Conservation (phyloP, 2,113 vertebrate species). For the Thinocorus orbignyianus region DNA sequence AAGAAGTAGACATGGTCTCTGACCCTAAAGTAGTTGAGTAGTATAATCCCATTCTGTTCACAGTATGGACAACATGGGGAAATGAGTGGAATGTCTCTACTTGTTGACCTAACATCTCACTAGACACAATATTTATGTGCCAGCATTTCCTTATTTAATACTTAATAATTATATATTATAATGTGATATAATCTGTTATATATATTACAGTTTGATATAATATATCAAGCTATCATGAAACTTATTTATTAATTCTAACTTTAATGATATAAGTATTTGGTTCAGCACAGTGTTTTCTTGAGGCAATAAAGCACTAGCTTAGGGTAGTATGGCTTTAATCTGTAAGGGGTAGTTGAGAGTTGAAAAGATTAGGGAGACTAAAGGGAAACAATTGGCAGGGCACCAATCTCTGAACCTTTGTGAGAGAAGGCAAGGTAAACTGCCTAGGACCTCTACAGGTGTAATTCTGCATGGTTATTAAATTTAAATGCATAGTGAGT, state of each 20-base stretch:
- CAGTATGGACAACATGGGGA: background rate
- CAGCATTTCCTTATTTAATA: background rate
- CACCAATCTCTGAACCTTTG: background rate
- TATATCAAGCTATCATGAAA: background rate
- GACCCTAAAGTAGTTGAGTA: background rate
- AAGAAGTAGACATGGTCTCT: background rate
- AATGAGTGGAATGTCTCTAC: background rate
- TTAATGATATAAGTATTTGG: background rate
- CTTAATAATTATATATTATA: background rate
- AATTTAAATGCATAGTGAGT: background rate
- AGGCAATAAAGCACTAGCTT: background rate
- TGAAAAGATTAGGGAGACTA: background rate
- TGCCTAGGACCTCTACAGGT: background rate
- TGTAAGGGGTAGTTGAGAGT: background rate
- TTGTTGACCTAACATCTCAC: background rate
- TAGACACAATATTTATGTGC: background rate
- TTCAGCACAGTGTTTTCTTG: background rate
- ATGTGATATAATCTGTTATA: background rate
- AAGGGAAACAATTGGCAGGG: background rate
- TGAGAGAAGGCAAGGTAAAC: background rate
- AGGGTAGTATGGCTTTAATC: background rate
- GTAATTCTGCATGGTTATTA: constrained; percentile 1
- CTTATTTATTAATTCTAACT: background rate
- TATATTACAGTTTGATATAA: background rate
- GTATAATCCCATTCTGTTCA: background rate